Conservation (phyloP, 2,888 invertebrate genomes). For the Ichneumoninae sp. region DNA sequence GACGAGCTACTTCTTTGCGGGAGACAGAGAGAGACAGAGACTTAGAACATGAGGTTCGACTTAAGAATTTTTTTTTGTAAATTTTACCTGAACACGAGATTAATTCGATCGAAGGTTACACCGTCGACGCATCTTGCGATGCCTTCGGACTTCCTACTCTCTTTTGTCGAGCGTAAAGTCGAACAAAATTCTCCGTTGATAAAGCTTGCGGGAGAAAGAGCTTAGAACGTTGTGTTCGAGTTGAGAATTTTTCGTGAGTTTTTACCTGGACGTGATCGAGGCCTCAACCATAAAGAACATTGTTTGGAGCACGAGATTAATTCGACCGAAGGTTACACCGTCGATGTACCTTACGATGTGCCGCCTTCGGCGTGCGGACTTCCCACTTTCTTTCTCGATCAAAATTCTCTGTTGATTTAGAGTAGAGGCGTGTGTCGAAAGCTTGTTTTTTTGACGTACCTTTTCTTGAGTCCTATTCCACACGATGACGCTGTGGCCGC, state of each 20-base stretch:
- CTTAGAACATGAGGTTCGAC: neutral
- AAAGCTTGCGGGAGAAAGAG: neutral
- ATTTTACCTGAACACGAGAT: neutral
- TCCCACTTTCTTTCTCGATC: neutral
- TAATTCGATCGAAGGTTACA: neutral
- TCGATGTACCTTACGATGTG: neutral
- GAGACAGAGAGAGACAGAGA: neutral
- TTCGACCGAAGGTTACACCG: neutral
- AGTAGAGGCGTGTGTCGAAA: neutral
- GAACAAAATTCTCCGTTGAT: neutral
- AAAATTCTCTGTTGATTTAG: neutral
- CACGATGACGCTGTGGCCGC: slow-evolving; percentile 96
- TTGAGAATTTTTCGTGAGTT: neutral
- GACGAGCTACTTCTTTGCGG: neutral
- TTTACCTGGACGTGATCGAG: neutral
- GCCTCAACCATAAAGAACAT: neutral
- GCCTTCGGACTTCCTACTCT: neutral
- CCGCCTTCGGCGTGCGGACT: neutral
- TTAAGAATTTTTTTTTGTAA: neutral
- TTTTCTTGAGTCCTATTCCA: slow-evolving; percentile 97
- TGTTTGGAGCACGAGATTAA: neutral
- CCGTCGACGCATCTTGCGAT: neutral
- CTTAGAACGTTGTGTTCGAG: neutral
- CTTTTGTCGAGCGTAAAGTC: neutral
- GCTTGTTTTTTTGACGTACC: slow-evolving; percentile 86